Base-by-base conservation (phyloP, 2,888 invertebrate species). In the Zaprionus bogoriensis region DNA sequence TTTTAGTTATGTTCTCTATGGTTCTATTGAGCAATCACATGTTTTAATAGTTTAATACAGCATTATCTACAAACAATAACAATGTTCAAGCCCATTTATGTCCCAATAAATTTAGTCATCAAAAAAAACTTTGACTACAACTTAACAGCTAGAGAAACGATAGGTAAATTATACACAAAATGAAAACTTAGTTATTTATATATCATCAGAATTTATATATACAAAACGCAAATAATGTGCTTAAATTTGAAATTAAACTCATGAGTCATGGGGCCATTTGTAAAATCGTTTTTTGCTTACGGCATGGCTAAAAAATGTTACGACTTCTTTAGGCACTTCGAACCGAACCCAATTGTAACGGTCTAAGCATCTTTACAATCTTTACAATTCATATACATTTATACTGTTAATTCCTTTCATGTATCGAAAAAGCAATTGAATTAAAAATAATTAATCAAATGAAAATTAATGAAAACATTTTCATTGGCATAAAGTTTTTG, bases 31-130 rank as follows among this genome's bases (percentile, higher is more conserved):
- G 67, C 70, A 73, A 60, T 77, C 59, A 55, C 47, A 68, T 77
- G 64, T 79, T 81, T 67, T 28, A 70, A 27, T 46, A 36, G 64
- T 67, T 71, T 64, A 77, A 68, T 74, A 80, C 67, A 77, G 46
- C 64, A 73, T 82, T 78, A 63, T 74, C 85, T 85, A 83, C 83
- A 85, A 83, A 83, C 80, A 77, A 83, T 80, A 78, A 77, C 85
- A 87, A 89, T 89, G 82, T 88, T 88, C 87, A 77, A 81, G 74
- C 84, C 89, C 89, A 86, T 88, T 88, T 81, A 80, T 74, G 68
- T 86, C 89, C 89, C 89, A 89, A 89, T 89, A 89, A 89, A 89
- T 89, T 89, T 89, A 89, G 89, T 89, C 83, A 85, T 87, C 87
- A 83, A 87, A 84, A 78, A 84, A 85, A 84, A 87, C 87, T 72